A percentile compares a stretch with the other conserved stretches of the same genome.
phyloP scores from a whole-genome alignment of 2,888 invertebrate species.

The Andrena marginata region DNA sequence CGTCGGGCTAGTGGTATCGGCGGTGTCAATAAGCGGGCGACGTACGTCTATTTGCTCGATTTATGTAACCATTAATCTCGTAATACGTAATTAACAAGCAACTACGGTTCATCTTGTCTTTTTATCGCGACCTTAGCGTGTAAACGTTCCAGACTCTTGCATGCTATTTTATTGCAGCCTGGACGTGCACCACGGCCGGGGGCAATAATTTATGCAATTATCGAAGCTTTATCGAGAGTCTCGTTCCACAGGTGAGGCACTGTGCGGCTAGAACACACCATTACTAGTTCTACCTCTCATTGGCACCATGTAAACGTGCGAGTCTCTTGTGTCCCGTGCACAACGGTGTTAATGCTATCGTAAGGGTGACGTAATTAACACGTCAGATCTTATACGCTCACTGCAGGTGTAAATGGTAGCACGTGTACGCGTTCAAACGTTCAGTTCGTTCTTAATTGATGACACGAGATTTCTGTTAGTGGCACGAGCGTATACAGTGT shows the following conservation, averaged over 20 bases:
- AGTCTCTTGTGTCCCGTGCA: slow-evolving; percentile 22
- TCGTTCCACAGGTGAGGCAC: slow-evolving; percentile 6
- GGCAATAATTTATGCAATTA: slow-evolving; percentile 34
- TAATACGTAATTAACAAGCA: background rate
- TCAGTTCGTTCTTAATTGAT: slow-evolving; percentile 22
- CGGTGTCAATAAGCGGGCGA: background rate
- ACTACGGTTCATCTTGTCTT: background rate
- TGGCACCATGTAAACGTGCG: slow-evolving; percentile 34
- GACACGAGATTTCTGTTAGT: slow-evolving; percentile 6
- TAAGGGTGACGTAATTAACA: slow-evolving; percentile 49
- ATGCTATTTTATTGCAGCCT: background rate
- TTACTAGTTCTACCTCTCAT: slow-evolving; percentile 23
- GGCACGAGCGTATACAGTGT: background rate
- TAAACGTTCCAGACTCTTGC: background rate
- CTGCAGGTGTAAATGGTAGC: slow-evolving; percentile 1
- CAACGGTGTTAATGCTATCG: slow-evolving; percentile 47
- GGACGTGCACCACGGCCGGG: background rate
- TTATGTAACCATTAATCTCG: background rate
- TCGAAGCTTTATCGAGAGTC: slow-evolving; percentile 18
- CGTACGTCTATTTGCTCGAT: background rate
- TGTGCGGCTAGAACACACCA: slow-evolving; percentile 8
- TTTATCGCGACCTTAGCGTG: background rate
- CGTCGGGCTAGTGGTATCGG: background rate
- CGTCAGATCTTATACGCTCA: slow-evolving; percentile 40
- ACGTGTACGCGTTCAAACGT: background rate